A percentile compares a stretch with the other conserved stretches of the same genome.
Evolutionary conservation across 2,888 invertebrate species (phyloP).

Genomic region (Andrena bucephala): DNA sequence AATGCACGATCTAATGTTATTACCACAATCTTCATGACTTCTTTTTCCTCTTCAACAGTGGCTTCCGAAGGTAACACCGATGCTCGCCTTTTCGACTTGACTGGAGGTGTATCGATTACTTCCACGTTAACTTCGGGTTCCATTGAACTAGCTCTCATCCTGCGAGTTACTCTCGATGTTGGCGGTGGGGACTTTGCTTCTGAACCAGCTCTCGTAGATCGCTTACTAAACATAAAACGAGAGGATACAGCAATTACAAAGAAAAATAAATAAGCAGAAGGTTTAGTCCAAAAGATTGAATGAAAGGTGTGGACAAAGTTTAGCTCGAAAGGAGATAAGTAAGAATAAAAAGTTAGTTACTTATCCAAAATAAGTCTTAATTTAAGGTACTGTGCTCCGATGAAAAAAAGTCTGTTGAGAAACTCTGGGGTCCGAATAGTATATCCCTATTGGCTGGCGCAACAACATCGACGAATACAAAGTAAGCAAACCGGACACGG

Average conservation of each 20-base stretch:
- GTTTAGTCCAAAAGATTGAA: not conserved
- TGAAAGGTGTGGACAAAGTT: too few relatives aligned
- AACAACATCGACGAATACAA: too few relatives aligned
- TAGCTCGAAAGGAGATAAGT: too few relatives aligned
- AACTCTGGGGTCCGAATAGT: too few relatives aligned
- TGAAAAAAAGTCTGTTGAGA: too few relatives aligned
- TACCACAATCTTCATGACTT: conserved; percentile 41
- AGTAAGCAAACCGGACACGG: too few relatives aligned
- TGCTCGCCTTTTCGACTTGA: conserved; percentile 67
- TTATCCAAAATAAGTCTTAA: too few relatives aligned
- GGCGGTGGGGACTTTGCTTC: conserved; percentile 76
- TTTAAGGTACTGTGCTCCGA: too few relatives aligned
- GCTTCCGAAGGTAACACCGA: conserved; percentile 71
- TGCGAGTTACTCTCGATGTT: conserved; percentile 67
- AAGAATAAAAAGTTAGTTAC: too few relatives aligned
- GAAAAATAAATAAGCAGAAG: not conserved
- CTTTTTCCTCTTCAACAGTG: conserved; percentile 72
- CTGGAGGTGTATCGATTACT: conserved; percentile 57
- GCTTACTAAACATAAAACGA: conserved; percentile 20
- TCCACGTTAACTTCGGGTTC: conserved; percentile 65
- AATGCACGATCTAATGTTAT: conserved; percentile 42
- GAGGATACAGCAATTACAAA: not conserved
- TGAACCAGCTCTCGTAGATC: conserved; percentile 75
- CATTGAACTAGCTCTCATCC: conserved; percentile 78
- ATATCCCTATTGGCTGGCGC: too few relatives aligned